These are phyloP conservation scores for Holcopasites calliopsidis DNA, from an alignment of 1,140 invertebrate species.

Conservation along the genomic window DNA sequence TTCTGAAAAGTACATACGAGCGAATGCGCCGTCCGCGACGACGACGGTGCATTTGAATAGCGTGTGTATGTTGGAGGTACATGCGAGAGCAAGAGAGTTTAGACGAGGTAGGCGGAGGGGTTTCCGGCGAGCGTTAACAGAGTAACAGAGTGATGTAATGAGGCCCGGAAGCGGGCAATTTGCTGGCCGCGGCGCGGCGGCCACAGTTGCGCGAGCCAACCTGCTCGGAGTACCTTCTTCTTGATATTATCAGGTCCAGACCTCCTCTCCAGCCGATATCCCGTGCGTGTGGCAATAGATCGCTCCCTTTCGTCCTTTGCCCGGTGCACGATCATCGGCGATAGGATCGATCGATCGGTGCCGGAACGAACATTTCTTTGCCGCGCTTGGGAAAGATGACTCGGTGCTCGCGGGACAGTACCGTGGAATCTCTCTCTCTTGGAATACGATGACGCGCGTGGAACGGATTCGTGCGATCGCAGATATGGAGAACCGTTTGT, in stretches of 20 bases:
- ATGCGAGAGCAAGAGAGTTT: constrained; percentile 65
- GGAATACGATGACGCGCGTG: too few species aligned
- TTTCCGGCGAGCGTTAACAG: constrained; percentile 80
- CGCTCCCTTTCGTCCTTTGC: too few species aligned
- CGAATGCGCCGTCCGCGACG: too few species aligned
- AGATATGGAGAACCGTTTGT: too few species aligned
- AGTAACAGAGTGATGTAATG: constrained; percentile 81
- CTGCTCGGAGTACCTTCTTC: constrained; percentile 72
- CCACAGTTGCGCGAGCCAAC: constrained; percentile 78
- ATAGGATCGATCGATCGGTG: neutral
- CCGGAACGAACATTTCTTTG: too few species aligned
- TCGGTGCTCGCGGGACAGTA: too few species aligned
- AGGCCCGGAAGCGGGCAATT: constrained; percentile 81
- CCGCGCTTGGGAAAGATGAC: too few species aligned
- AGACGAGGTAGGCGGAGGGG: constrained; percentile 78
- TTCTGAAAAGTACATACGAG: too few species aligned
- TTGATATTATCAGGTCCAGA: constrained; percentile 70
- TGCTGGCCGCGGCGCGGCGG: constrained; percentile 74
- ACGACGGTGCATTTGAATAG: constrained; percentile 68
- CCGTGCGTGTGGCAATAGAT: neutral
- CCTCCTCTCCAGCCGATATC: constrained; percentile 37
- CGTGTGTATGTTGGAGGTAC: constrained; percentile 66
- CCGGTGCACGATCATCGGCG: too few species aligned
- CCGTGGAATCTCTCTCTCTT: too few species aligned
- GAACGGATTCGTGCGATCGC: too few species aligned